Percentiles rank a stretch among this genome's conserved stretches.
phyloP scores from a whole-genome alignment of 2,113 vertebrate species.

The Mastomys natalensis region DNA sequence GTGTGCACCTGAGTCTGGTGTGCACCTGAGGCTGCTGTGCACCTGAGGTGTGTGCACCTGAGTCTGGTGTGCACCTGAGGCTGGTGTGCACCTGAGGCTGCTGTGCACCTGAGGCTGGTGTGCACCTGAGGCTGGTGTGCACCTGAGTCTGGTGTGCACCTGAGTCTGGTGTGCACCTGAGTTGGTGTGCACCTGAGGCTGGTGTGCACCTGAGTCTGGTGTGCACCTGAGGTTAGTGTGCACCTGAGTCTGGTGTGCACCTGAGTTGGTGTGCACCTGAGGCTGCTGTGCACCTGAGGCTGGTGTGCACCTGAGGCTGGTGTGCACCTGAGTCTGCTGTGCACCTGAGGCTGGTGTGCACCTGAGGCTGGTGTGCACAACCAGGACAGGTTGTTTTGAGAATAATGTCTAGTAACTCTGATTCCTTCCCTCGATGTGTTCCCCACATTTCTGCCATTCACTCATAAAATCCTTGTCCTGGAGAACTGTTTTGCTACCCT shows the following conservation, averaged over 20 bases:
- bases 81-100: neutral
- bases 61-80: neutral
- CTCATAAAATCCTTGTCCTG: neutral
- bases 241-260: neutral
- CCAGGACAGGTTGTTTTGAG: neutral
- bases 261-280: neutral
- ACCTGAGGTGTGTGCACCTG: neutral
- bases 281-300: neutral
- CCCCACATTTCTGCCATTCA: neutral
- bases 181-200: neutral
- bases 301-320: neutral
- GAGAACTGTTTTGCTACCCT: neutral
- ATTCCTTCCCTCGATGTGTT: neutral
- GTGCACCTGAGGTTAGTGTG: neutral
- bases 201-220: neutral
- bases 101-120: neutral
- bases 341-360: neutral
- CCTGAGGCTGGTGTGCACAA: neutral
- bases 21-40: neutral
- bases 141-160: neutral
- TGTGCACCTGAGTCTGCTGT: neutral
- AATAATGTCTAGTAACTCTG: neutral
- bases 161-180: neutral
- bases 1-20: neutral
- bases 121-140: neutral